These are phyloP conservation scores for Bugula neritina DNA, from an alignment of 2,888 invertebrate genomes.

Conservation along the genomic window DNA sequence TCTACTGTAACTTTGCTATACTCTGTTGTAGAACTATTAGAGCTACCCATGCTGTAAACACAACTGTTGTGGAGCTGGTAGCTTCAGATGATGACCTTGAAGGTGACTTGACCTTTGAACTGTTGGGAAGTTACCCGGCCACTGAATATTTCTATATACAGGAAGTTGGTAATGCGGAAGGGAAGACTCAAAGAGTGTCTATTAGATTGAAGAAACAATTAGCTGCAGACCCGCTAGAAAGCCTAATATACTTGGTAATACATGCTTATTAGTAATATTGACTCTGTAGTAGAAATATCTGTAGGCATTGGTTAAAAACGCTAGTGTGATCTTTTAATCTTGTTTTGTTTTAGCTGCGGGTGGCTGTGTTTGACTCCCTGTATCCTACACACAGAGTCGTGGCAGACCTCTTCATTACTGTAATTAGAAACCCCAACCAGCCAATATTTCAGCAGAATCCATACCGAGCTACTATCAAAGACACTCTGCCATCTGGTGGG, in stretches of 20 bases:
- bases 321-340: too few relatives aligned
- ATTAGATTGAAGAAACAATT: background rate
- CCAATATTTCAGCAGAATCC: background rate
- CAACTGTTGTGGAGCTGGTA: background rate
- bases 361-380: slow-evolving; percentile 3
- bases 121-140: slow-evolving; percentile 36
- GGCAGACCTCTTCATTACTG: slow-evolving; percentile 2
- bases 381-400: slow-evolving; percentile 13
- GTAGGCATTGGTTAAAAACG: too few relatives aligned
- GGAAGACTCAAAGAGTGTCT: background rate
- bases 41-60: background rate
- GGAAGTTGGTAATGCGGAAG: background rate
- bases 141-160: slow-evolving; percentile 3
- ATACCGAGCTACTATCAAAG: slow-evolving; percentile 10
- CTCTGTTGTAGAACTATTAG: background rate
- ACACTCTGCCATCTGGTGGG: slow-evolving; percentile 8
- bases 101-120: slow-evolving; percentile 38
- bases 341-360: slow-evolving; percentile 12
- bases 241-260: slow-evolving; percentile 1
- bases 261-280: too few relatives aligned
- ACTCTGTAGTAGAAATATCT: too few relatives aligned
- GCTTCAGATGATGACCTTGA: slow-evolving; percentile 29
- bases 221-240: slow-evolving; percentile 5
- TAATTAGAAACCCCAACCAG: background rate
- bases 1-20: too few relatives aligned